phyloP scores from a whole-genome alignment of 2,797 vertebrate genomes.

The Protosalanx chinensis region DNA sequence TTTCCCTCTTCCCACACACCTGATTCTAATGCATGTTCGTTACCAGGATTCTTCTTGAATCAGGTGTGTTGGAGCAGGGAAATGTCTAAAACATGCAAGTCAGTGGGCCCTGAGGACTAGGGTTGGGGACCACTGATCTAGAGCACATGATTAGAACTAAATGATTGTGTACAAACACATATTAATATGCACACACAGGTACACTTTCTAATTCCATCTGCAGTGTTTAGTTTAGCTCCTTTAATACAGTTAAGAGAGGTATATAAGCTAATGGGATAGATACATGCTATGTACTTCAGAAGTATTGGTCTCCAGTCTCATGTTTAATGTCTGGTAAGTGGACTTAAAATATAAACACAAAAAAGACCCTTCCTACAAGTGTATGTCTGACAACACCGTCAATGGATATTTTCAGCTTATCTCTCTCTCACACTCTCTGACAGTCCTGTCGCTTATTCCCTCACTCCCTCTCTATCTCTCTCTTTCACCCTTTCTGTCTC shows the following conservation, averaged over 20 bases:
- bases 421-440: neutral
- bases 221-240: neutral
- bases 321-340: slow-evolving; percentile 38
- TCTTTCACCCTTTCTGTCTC: neutral
- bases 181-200: slow-evolving; percentile 26
- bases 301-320: slow-evolving; percentile 25
- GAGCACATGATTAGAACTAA: slow-evolving; percentile 17
- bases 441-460: neutral
- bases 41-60: no score
- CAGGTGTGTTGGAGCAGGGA: no score
- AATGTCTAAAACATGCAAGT: no score
- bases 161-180: slow-evolving; percentile 36
- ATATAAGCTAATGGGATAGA: neutral
- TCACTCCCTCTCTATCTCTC: neutral
- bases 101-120: no score
- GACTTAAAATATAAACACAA: slow-evolving; percentile 14
- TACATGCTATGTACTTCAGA: slow-evolving; percentile 38
- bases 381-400: neutral
- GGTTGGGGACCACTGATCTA: slow-evolving; percentile 1
- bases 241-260: neutral
- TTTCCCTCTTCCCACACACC: no score
- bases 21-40: no score
- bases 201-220: neutral
- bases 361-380: neutral
- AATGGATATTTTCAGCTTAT: slow-evolving; percentile 28